Base-by-base conservation (phyloP, 2,888 invertebrate genomes). In the Eulithis testata region DNA sequence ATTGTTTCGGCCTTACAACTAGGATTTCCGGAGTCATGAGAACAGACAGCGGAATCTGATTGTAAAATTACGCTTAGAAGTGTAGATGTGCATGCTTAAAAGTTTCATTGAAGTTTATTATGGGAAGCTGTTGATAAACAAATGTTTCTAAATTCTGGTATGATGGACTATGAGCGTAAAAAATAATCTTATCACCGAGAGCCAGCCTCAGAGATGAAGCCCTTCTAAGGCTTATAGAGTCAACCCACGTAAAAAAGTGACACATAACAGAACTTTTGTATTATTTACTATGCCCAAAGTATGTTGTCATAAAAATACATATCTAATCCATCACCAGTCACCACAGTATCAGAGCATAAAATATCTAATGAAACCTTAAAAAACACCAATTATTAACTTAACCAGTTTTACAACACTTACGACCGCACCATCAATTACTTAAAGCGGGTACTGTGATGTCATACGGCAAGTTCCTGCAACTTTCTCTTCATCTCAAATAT, bases 401-500 rank as follows among this genome's bases (percentile, higher is more conserved):
- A 59, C 53, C 58, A 61, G 69, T 70, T 69, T 68, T 62, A 69
- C 63, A 70, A 71, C 62, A 63, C 51, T 53, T 63, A 65, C 63
- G 65, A 62, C 69, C 66, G 70, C 73, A 64, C 66, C 69, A 71
- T 73, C 71, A 71, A 73, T 73, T 71, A 74, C 72, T 61, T 64
- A 58, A 63, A 63, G 68, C 68, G 65, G 73, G 65, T 71, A 70
- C 71, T 65, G 60, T 84, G 85, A 84, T 81, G 82, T 86, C 88
- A 85, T 72, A 72, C 53, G 72, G 81, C 85, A 76, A 79, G 88
- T 79, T 79, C 69, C 74, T 73, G 67, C 68, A 56, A 76, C 82
- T 82, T 82, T 82, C 83, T 77, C 82, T 74, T 62, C 65, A 61
- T 64, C 67, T 65, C 72, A 70, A 69, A 71, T 74, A 72, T 71